A percentile compares a stretch with the other conserved stretches of the same genome.
These are phyloP conservation scores for Oncorhynchus kisutch DNA, from an alignment of 2,113 vertebrate genomes.

Conservation along the genomic window DNA sequence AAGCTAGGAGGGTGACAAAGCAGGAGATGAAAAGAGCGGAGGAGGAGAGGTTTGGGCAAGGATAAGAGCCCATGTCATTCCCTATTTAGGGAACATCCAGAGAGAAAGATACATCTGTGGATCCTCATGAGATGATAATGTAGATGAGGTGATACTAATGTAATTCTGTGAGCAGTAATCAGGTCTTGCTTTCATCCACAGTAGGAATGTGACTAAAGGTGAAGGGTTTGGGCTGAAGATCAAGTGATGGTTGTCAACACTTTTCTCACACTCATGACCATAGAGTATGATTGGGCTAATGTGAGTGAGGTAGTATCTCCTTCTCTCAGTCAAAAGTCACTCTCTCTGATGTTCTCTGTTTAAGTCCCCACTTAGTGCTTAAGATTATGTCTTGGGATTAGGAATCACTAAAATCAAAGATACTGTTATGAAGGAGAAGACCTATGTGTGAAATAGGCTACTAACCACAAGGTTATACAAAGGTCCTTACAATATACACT, in stretches of 20 bases:
- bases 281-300: too few species aligned
- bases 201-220: constrained; percentile 2
- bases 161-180: constrained; percentile 1
- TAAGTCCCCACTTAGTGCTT: neutral
- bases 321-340: neutral
- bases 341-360: neutral
- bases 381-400: neutral
- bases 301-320: too few species aligned
- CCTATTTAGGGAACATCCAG: neutral
- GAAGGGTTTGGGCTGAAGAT: constrained; percentile 10
- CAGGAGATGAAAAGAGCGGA: neutral
- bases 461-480: too few species aligned
- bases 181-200: constrained; percentile 2
- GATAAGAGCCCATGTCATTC: neutral
- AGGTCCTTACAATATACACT: too few species aligned
- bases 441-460: neutral
- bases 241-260: neutral
- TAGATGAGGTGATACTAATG: neutral
- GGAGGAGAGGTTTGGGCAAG: neutral
- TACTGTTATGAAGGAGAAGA: neutral
- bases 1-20: neutral
- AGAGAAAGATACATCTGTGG: neutral
- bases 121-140: constrained; percentile 13
- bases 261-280: too few species aligned
- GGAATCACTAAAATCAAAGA: too few species aligned